Base-by-base conservation (phyloP, 2,888 invertebrate genomes). In the Congeria kusceri region DNA sequence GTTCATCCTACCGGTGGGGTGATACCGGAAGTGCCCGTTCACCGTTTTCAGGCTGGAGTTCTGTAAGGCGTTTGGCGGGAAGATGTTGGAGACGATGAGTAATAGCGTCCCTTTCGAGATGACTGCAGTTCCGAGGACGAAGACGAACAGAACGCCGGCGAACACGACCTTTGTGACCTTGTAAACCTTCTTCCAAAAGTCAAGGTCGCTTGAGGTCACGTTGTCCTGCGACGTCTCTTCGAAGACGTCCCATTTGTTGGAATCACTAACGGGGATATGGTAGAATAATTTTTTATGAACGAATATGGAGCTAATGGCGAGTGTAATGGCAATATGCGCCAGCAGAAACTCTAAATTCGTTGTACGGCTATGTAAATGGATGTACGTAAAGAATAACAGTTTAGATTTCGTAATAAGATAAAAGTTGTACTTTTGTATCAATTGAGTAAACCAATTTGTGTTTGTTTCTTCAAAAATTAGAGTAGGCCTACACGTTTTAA, bases 21-120 rank as follows among this genome's bases (percentile, higher is more conserved):
- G 53, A 47, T 77, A 78, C 32, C 61, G 69, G 56, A 76, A 73
- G 66, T 75, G 69, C 49, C 64, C 46, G 23, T 66, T 75, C 5
- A 72, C 62, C 11, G 83, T 77, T 59, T 83, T 81, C 53, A 80
- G 53, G 20, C 72, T 62, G 1, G 73, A 66, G 47, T 76, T 77
- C 49, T 68, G 65, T 5, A 56, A n/a, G 1, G 56, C 27, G 29
- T 68, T 80, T 53, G 81, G 81, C 23, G 83, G 85, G 32, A 79
- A 77, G 25, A 86, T 82, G 65, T 84, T 77, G 68, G 84, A 72
- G 1, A 81, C 75, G 61, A 89, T 73, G 5, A 84, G 68, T 13
- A 88, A 83, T 9, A 89, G 49, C 13, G 82, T 87, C 39, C 86
- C 79, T 56, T 87, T 87, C 27, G 86, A 84, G 27, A 87, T 62